Evolutionary conservation across 2,888 invertebrate species (phyloP).

Genomic region (Iselma pallidipennis): DNA sequence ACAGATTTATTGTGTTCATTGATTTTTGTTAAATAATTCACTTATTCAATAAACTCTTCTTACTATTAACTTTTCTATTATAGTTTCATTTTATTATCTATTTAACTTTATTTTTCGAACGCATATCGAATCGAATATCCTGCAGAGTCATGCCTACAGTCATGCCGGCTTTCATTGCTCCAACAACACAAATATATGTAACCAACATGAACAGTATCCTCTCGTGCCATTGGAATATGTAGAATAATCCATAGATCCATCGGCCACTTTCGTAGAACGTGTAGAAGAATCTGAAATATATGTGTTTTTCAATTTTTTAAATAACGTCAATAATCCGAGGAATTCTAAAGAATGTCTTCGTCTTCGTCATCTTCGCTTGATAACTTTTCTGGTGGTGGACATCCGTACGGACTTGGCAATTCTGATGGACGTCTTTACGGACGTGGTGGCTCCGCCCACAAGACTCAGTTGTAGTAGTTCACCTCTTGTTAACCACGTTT

Average conservation of each 20-base stretch:
- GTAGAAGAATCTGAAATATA: neutral
- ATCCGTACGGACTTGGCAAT: no score
- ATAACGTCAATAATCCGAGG: no score
- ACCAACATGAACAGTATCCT: neutral
- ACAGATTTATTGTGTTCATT: constrained; percentile 2
- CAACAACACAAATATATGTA: neutral
- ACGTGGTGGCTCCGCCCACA: no score
- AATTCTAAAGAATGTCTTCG: no score
- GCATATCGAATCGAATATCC: neutral
- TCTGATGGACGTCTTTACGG: no score
- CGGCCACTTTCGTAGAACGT: neutral
- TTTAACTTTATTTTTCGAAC: neutral
- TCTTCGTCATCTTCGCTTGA: no score
- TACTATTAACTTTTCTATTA: neutral
- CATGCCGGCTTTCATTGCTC: neutral
- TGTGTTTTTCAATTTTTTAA: no score
- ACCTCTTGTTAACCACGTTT: no score
- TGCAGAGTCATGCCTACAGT: neutral
- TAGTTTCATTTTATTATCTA: neutral
- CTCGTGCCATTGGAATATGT: neutral
- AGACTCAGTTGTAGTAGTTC: no score
- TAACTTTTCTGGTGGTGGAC: no score
- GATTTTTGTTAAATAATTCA: neutral
- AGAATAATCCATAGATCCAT: neutral
- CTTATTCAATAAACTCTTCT: constrained; percentile 2